These are phyloP conservation scores for Arvicola amphibius DNA, from an alignment of 2,797 vertebrate species.

Conservation along the genomic window DNA sequence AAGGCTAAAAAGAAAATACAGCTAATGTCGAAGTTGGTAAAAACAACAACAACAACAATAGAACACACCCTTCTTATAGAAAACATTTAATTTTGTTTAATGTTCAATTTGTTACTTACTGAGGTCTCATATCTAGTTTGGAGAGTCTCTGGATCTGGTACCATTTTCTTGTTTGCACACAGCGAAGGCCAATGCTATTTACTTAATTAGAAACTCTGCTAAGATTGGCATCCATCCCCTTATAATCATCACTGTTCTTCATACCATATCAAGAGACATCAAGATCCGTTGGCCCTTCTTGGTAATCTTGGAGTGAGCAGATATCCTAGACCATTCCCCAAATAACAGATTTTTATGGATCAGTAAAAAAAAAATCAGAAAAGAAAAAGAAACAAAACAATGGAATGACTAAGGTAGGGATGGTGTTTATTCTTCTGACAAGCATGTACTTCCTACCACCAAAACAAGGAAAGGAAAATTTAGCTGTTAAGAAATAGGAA, in stretches of 20 bases:
- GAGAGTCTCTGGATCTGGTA: not conserved
- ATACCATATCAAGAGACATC: not conserved
- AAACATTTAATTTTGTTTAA: not conserved
- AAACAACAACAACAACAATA: not conserved
- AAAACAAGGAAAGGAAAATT: conserved; percentile 5
- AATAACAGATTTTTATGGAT: not conserved
- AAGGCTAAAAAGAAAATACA: not conserved
- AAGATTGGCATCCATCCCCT: not conserved
- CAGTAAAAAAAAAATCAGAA: not conserved
- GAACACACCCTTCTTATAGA: not conserved
- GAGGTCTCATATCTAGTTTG: not conserved
- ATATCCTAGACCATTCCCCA: not conserved
- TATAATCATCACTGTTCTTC: not conserved
- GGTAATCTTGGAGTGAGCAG: not conserved
- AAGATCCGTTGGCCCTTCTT: not conserved
- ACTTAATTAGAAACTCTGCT: not conserved
- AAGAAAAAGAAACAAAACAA: not conserved
- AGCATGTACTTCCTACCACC: not conserved
- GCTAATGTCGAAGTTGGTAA: not conserved
- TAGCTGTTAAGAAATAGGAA: not conserved
- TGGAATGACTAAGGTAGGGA: not conserved
- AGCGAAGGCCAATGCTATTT: not conserved
- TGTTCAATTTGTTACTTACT: not conserved
- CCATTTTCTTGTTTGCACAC: not conserved
- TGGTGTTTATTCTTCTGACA: conserved; percentile 6